Conservation (phyloP, 2,888 invertebrate genomes). For the Sicus ferrugineus region DNA sequence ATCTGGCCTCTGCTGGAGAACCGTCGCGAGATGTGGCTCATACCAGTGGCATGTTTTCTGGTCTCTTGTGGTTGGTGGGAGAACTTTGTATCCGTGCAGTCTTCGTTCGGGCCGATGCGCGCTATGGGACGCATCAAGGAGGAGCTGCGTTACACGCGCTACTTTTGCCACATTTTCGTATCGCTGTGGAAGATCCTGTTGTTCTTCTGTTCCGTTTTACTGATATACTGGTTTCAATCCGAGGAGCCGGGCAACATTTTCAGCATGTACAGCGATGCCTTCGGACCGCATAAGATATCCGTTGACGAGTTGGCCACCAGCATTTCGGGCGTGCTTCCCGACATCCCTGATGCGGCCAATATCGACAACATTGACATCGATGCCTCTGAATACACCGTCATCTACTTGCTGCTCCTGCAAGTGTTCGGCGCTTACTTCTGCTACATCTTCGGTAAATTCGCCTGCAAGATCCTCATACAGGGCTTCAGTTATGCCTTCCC, state of each 20-base stretch:
- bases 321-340: conserved; percentile 68
- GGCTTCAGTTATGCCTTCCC: conserved; percentile 97
- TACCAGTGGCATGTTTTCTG: conserved; percentile 84
- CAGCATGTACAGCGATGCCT: conserved; percentile 76
- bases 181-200: conserved; percentile 89
- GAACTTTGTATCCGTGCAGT: conserved; percentile 89
- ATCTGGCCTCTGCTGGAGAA: conserved; percentile 89
- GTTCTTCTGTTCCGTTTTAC: conserved; percentile 78
- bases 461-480: conserved; percentile 96
- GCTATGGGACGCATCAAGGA: conserved; percentile 80
- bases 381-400: conserved; percentile 75
- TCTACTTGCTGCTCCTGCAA: conserved; percentile 82
- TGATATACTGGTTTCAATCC: conserved; percentile 78
- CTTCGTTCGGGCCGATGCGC: conserved; percentile 77
- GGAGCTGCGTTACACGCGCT: conserved; percentile 79
- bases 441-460: conserved; percentile 94
- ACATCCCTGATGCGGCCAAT: conserved; percentile 78
- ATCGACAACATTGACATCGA: conserved; percentile 77
- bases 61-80: conserved; percentile 98
- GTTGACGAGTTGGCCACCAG: conserved; percentile 71
- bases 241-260: conserved; percentile 82
- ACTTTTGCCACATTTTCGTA: conserved; percentile 89
- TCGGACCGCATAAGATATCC: conserved; percentile 80
- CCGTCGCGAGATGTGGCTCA: conserved; percentile 80
- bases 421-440: conserved; percentile 84